A percentile compares a stretch with the other conserved stretches of the same genome.
These are phyloP conservation scores for Drosophila asahinai DNA, from an alignment of 1,140 invertebrate genomes.

Conservation along the genomic window DNA sequence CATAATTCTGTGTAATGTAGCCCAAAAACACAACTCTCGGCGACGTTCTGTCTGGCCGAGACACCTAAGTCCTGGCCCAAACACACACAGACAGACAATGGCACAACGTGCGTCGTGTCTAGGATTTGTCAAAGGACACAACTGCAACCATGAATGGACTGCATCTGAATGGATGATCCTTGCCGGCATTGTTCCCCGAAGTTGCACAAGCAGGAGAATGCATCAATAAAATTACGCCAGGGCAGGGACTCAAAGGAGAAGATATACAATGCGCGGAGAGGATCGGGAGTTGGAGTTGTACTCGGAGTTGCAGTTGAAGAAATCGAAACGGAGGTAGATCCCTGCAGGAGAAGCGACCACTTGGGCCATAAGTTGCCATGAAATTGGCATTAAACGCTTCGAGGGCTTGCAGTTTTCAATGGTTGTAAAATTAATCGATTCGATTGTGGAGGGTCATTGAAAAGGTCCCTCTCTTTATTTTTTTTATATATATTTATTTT, in stretches of 20 bases:
- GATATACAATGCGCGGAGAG: constrained; percentile 45
- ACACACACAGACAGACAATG: constrained; percentile 52
- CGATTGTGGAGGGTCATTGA: constrained; percentile 32
- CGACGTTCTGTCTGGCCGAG: constrained; percentile 65
- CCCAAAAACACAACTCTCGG: constrained; percentile 68
- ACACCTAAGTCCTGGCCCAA: constrained; percentile 33
- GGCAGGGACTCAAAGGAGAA: constrained; percentile 37
- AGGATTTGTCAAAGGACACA: constrained; percentile 29
- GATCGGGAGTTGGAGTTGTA: constrained; percentile 2
- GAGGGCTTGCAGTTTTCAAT: constrained; percentile 52
- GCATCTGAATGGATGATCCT: constrained; percentile 68
- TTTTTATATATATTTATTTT: background rate
- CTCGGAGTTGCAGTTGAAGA: background rate
- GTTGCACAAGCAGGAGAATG: constrained; percentile 68
- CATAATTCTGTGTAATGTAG: constrained; percentile 79
- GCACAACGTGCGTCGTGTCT: constrained; percentile 62
- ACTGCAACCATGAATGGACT: constrained; percentile 62
- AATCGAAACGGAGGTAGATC: constrained; percentile 1
- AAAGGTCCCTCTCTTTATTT: constrained; percentile 10
- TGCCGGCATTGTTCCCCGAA: constrained; percentile 51
- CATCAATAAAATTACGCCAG: constrained; percentile 79
- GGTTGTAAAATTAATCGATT: constrained; percentile 55
- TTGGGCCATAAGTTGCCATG: constrained; percentile 57
- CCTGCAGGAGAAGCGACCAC: constrained; percentile 21
- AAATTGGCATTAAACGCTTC: constrained; percentile 60